Conservation (phyloP, 2,113 vertebrate genomes). For the Spea bombifrons region DNA sequence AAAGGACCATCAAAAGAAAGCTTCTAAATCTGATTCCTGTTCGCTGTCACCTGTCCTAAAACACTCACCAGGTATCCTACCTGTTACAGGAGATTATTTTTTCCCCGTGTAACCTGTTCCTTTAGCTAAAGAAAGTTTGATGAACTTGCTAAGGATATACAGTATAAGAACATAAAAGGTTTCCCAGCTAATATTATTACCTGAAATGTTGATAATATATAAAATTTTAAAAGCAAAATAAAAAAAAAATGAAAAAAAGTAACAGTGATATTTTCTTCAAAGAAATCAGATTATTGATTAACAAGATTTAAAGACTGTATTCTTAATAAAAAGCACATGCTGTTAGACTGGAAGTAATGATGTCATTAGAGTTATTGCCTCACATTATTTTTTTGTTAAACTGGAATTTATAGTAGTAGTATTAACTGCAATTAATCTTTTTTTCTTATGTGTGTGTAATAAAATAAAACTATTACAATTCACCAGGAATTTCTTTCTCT, state of each 20-base stretch:
- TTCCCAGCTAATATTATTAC: background rate
- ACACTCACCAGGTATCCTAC: no score
- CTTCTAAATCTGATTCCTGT: no score
- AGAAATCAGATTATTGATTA: slow-evolving; percentile 5
- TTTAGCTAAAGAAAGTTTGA: no score
- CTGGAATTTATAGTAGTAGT: slow-evolving; percentile 31
- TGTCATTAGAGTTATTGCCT: slow-evolving; percentile 39
- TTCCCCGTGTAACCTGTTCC: no score
- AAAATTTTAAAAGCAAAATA: background rate
- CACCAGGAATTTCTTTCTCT: slow-evolving; percentile 16
- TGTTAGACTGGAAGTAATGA: slow-evolving; percentile 12
- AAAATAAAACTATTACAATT: slow-evolving; percentile 19
- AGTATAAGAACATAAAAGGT: no score
- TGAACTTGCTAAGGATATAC: no score
- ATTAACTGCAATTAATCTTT: slow-evolving; percentile 46
- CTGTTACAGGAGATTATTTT: no score
- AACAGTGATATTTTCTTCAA: slow-evolving; percentile 3
- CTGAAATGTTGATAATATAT: background rate
- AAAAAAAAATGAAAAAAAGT: background rate
- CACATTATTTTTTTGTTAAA: slow-evolving; percentile 41
- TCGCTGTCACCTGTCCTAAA: no score
- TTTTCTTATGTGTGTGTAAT: slow-evolving; percentile 35
- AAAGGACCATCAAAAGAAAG: no score
- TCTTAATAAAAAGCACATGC: slow-evolving; percentile 34
- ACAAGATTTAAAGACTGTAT: slow-evolving; percentile 16